Evolutionary conservation across 2,888 invertebrate genomes (phyloP).

Genomic region (Augiades crinisus): DNA sequence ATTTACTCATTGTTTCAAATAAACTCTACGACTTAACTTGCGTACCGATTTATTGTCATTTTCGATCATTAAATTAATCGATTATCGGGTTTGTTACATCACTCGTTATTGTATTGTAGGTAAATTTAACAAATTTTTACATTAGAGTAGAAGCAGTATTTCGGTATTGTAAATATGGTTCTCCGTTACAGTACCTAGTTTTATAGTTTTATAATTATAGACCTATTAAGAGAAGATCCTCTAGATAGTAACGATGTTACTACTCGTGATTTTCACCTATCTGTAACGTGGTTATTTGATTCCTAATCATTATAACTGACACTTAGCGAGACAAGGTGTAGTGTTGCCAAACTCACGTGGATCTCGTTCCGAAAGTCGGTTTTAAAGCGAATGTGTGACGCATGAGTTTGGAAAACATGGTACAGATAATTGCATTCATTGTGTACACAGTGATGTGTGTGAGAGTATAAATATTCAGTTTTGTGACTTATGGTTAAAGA

Average conservation of each 20-base stretch:
- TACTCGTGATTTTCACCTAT: slow-evolving; percentile 34
- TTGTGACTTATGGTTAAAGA: too few species aligned
- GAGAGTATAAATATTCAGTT: too few species aligned
- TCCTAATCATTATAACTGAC: slow-evolving; percentile 32
- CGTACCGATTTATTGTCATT: slow-evolving; percentile 54
- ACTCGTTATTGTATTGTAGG: slow-evolving; percentile 57
- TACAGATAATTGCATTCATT: slow-evolving; percentile 11
- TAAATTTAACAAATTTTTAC: slow-evolving; percentile 58
- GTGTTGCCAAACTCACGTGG: slow-evolving; percentile 29
- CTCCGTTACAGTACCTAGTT: slow-evolving; percentile 68
- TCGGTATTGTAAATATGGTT: slow-evolving; percentile 60
- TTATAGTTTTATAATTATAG: slow-evolving; percentile 68
- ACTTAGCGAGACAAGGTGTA: slow-evolving; percentile 17
- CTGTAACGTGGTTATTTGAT: slow-evolving; percentile 36
- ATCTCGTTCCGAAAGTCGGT: slow-evolving; percentile 33
- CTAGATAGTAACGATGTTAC: too few species aligned
- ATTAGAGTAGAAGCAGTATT: slow-evolving; percentile 73
- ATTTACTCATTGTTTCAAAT: slow-evolving; percentile 48
- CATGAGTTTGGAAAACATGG: slow-evolving; percentile 43
- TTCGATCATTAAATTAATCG: slow-evolving; percentile 58
- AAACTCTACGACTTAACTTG: slow-evolving; percentile 35
- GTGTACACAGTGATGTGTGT: too few species aligned
- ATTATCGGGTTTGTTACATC: slow-evolving; percentile 51
- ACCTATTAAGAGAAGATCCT: slow-evolving; percentile 53
- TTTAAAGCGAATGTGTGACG: slow-evolving; percentile 32